These are phyloP conservation scores for Glossophaga mutica DNA, from an alignment of 2,797 vertebrate genomes.

Conservation along the genomic window DNA sequence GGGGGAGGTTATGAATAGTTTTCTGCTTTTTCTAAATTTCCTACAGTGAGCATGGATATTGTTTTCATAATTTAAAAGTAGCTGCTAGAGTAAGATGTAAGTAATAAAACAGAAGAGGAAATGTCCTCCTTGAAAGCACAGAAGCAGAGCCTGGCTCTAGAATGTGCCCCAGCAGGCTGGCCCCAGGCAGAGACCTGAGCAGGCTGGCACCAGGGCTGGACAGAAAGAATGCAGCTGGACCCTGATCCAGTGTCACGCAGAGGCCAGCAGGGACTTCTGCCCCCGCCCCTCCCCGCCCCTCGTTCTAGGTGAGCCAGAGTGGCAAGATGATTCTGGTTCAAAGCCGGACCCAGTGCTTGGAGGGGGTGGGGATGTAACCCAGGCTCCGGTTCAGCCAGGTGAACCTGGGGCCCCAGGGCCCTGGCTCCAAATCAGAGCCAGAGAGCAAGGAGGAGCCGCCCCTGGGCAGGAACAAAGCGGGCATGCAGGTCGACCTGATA, in stretches of 20 bases:
- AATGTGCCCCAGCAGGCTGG: slow-evolving; percentile 60
- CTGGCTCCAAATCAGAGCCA: background rate
- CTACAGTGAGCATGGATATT: background rate
- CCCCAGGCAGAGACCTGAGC: background rate
- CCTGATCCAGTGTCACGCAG: background rate
- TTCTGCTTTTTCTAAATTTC: slow-evolving; percentile 17
- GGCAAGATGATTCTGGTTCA: background rate
- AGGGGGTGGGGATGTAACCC: background rate
- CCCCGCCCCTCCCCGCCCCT: background rate
- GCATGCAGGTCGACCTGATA: background rate
- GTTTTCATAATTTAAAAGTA: slow-evolving; percentile 43
- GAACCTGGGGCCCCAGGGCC: background rate
- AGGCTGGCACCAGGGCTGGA: slow-evolving; percentile 56
- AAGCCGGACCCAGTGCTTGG: background rate
- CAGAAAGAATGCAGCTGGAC: slow-evolving; percentile 51
- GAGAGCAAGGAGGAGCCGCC: background rate
- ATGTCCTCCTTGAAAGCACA: slow-evolving; percentile 45
- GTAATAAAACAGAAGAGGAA: background rate
- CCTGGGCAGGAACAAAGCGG: background rate
- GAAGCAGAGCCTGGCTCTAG: slow-evolving; percentile 19
- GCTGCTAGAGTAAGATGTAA: background rate
- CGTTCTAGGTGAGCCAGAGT: background rate
- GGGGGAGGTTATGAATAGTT: background rate
- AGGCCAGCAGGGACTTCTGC: background rate
- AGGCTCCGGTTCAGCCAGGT: background rate